Conservation (phyloP, 2,113 vertebrate genomes). For the Cryptomyrus ogoouensis region DNA sequence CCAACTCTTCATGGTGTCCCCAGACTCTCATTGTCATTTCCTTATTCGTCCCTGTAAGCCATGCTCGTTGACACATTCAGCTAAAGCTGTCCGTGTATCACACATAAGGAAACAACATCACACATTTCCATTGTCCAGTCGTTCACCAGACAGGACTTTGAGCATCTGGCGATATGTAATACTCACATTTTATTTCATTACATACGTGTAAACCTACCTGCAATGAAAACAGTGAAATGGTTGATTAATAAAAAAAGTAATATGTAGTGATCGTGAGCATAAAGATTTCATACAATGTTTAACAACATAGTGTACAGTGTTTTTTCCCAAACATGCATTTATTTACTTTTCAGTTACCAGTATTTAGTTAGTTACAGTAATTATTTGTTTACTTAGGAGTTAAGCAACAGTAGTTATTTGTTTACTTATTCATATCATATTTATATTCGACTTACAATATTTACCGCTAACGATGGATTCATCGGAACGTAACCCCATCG, state of each 20-base stretch:
- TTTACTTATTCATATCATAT: neutral
- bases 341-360: neutral
- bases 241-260: neutral
- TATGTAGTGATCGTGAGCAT: neutral
- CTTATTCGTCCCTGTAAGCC: neutral
- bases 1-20: neutral
- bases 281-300: neutral
- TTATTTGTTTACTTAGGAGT: neutral
- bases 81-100: neutral
- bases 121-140: neutral
- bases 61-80: neutral
- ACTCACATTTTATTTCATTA: neutral
- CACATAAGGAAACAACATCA: neutral
- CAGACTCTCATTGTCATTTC: slow-evolving; percentile 5
- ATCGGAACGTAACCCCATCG: neutral
- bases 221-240: neutral
- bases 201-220: neutral
- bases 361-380: neutral
- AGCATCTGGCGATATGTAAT: neutral
- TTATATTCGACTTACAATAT: neutral
- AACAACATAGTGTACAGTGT: neutral
- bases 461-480: neutral
- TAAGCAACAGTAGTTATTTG: neutral
- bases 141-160: neutral
- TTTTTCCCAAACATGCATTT: neutral